A percentile compares a stretch with the other conserved stretches of the same genome.
These are phyloP conservation scores for Phalera bucephala DNA, from an alignment of 2,888 invertebrate genomes.

Conservation along the genomic window DNA sequence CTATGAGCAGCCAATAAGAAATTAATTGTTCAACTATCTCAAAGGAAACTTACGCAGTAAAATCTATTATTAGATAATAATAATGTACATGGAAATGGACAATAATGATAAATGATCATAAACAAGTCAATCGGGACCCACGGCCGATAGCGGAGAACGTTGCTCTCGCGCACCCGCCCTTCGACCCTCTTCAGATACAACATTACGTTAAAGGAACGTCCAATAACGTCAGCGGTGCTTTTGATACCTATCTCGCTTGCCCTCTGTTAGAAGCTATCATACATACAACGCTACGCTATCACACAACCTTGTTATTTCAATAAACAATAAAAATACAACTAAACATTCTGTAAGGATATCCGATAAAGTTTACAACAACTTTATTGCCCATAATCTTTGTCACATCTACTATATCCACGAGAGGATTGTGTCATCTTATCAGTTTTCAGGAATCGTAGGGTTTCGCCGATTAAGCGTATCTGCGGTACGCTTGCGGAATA, in stretches of 20 bases:
- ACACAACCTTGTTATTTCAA: constrained; percentile 8
- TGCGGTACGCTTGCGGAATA: constrained; percentile 49
- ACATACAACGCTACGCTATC: constrained; percentile 11
- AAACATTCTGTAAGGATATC: constrained; percentile 7
- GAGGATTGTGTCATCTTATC: constrained; percentile 39
- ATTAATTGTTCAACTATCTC: constrained; percentile 18
- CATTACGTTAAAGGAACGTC: constrained; percentile 42
- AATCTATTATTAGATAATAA: constrained; percentile 68
- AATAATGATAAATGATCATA: constrained; percentile 65
- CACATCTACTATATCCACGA: constrained; percentile 14
- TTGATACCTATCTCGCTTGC: constrained; percentile 29
- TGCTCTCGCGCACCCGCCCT: constrained; percentile 62
- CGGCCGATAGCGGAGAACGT: constrained; percentile 61
- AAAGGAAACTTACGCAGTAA: constrained; percentile 54
- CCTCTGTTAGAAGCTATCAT: constrained; percentile 18
- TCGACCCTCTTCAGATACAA: constrained; percentile 55
- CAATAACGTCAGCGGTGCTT: constrained; percentile 33
- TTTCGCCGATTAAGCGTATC: constrained; percentile 55
- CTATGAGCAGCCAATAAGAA: background rate
- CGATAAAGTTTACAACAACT: background rate
- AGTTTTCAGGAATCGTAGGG: constrained; percentile 49
- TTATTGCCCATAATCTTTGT: constrained; percentile 1
- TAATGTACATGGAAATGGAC: constrained; percentile 48
- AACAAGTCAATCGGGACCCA: constrained; percentile 68
- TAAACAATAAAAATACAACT: constrained; percentile 15